phyloP scores from a whole-genome alignment of 1,140 invertebrate genomes.

The Agrypnia vestita region DNA sequence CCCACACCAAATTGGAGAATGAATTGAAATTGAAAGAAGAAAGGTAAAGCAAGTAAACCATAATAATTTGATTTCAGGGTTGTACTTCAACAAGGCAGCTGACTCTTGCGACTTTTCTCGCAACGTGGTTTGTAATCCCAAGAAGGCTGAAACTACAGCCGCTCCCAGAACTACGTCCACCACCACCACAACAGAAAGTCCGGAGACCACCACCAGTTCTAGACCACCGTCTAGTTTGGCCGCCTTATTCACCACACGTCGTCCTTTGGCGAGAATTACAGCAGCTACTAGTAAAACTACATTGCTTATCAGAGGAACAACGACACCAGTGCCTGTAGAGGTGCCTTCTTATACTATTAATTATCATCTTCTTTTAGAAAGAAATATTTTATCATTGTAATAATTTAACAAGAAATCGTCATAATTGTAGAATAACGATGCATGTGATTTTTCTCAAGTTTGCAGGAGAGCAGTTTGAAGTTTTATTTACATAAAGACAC shows the following conservation, averaged over 20 bases:
- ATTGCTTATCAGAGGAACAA: constrained; percentile 63
- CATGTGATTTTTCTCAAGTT: no score
- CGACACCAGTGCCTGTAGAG: constrained; percentile 62
- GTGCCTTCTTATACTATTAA: not conserved
- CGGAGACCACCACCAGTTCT: constrained; percentile 71
- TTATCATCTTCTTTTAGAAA: no score
- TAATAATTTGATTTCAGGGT: constrained; percentile 71
- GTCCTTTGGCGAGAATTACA: constrained; percentile 64
- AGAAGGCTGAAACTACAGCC: constrained; percentile 70
- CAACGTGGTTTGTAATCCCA: constrained; percentile 86
- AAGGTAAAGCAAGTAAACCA: no score
- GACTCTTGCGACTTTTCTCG: constrained; percentile 94
- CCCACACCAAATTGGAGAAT: no score
- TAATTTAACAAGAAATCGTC: no score
- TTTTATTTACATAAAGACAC: no score
- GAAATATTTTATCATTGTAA: no score
- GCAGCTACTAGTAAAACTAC: constrained; percentile 67
- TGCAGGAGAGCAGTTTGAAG: no score
- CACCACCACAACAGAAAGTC: constrained; percentile 70
- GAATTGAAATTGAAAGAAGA: no score
- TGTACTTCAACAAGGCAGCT: constrained; percentile 92
- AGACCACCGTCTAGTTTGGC: constrained; percentile 67
- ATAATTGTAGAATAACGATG: no score
- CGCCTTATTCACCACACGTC: constrained; percentile 63
- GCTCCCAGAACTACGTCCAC: constrained; percentile 67